Conservation (phyloP, 2,888 invertebrate species). For the Mythimna pallens region DNA sequence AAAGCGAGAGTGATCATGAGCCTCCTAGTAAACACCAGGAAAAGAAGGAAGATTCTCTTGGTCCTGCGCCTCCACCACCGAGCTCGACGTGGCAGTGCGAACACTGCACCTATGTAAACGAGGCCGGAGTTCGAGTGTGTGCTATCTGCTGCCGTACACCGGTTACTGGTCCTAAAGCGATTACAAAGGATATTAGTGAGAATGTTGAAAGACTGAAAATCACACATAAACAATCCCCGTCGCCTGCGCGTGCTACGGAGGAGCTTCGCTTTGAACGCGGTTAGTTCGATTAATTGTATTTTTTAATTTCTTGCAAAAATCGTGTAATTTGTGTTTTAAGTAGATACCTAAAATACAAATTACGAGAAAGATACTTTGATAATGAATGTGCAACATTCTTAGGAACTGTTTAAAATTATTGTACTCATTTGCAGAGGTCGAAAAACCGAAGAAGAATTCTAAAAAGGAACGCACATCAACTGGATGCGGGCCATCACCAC, state of each 20-base stretch:
- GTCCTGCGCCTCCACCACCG: conserved; percentile 89
- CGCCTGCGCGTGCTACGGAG: conserved; percentile 53
- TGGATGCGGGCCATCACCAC: conserved; percentile 92
- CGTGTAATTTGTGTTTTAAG: not conserved
- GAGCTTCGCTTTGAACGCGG: conserved; percentile 88
- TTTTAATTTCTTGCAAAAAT: not conserved
- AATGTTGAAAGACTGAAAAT: conserved; percentile 68
- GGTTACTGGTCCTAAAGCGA: conserved; percentile 79
- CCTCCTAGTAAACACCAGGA: conserved; percentile 47
- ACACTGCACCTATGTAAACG: conserved; percentile 97
- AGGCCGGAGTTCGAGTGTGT: conserved; percentile 94
- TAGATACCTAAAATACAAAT: not conserved
- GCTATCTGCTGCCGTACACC: conserved; percentile 96
- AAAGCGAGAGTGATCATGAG: conserved; percentile 76
- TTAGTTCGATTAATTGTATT: conserved; percentile 81
- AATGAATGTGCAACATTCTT: conserved; percentile 7
- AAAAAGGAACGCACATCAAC: conserved; percentile 86
- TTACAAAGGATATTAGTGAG: conserved; percentile 62
- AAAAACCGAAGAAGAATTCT: conserved; percentile 73
- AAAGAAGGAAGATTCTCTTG: conserved; percentile 77
- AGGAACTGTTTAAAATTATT: not conserved
- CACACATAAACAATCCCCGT: conserved; percentile 48
- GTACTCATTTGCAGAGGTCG: conserved; percentile 66
- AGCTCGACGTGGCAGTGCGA: conserved; percentile 95
- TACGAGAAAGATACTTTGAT: too few species aligned